Conservation (phyloP, 2,888 invertebrate species). For the Pachliopta kotzebuea region DNA sequence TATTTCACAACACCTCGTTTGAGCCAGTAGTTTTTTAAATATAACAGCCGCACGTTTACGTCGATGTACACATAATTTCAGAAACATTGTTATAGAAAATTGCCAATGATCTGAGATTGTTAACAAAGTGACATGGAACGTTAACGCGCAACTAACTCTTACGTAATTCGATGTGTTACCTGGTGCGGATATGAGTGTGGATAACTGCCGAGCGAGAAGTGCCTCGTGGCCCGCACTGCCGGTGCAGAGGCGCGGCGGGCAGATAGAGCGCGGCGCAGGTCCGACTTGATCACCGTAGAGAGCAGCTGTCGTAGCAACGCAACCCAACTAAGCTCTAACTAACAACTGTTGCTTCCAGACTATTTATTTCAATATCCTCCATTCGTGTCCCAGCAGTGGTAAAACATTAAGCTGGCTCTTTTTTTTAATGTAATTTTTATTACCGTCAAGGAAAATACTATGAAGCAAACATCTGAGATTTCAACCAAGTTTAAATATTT, state of each 20-base stretch:
- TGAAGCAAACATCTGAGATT: too few relatives aligned
- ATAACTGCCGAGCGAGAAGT: conserved; percentile 65
- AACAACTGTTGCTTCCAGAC: conserved; percentile 24
- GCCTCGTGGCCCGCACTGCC: conserved; percentile 58
- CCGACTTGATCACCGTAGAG: conserved; percentile 88
- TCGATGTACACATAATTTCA: too few relatives aligned
- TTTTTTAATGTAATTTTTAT: too few relatives aligned
- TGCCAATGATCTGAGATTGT: too few relatives aligned
- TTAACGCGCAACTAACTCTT: conserved; percentile 4
- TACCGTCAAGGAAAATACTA: too few relatives aligned
- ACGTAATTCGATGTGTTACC: conserved; percentile 47
- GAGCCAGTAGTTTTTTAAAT: too few relatives aligned
- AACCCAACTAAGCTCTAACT: conserved; percentile 30
- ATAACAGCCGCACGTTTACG: too few relatives aligned
- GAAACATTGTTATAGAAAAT: too few relatives aligned
- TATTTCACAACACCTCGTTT: too few relatives aligned
- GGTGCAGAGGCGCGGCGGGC: conserved; percentile 72
- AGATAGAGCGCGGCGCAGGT: conserved; percentile 79
- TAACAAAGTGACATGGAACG: too few relatives aligned
- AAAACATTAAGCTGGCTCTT: too few relatives aligned
- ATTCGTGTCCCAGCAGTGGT: background rate
- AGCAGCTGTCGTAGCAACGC: conserved; percentile 81
- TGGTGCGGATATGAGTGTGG: conserved; percentile 65
- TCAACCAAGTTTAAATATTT: too few relatives aligned
- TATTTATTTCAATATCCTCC: background rate